These are phyloP conservation scores for Conchocele bisecta DNA, from an alignment of 2,888 invertebrate species.

Conservation along the genomic window DNA sequence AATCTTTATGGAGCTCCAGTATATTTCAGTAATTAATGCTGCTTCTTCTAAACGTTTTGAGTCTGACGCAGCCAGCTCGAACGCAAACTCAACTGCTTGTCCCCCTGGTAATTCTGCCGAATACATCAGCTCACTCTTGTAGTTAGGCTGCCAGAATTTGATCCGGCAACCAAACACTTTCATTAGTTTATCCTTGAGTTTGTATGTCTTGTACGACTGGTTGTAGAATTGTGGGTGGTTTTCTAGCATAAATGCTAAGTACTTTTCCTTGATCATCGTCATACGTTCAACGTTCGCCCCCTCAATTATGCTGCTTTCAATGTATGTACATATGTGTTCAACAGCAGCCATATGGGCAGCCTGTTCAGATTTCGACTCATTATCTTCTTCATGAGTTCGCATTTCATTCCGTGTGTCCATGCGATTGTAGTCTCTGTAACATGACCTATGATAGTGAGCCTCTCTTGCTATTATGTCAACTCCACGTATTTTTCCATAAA, in stretches of 20 bases:
- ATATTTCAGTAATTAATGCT: conserved; percentile 11
- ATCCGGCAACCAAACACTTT: conserved; percentile 9
- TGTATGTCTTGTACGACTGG: conserved; percentile 23
- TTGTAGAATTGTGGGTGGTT: conserved; percentile 13
- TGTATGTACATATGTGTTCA: conserved; percentile 4
- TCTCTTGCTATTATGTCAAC: no score
- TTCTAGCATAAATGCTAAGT: conserved; percentile 8
- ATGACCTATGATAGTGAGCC: no score
- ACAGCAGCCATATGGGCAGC: conserved; percentile 12
- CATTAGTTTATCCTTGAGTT: conserved; percentile 21
- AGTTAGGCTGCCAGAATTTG: conserved; percentile 13
- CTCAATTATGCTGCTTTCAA: not conserved
- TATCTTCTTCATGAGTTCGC: no score
- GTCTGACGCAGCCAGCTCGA: conserved; percentile 27
- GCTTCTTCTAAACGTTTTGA: conserved; percentile 1
- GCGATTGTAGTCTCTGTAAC: no score
- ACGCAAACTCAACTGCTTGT: conserved; percentile 14
- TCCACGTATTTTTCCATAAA: no score
- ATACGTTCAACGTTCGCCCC: conserved; percentile 10
- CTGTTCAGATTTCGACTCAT: no score
- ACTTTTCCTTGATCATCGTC: conserved; percentile 24
- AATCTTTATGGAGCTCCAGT: not conserved
- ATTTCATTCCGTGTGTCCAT: no score
- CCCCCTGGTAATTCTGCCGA: conserved; percentile 9
- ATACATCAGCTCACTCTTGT: conserved; percentile 12